Percentiles rank a stretch among this genome's conserved stretches.
These are phyloP conservation scores for Hymenopus coronatus DNA, from an alignment of 2,888 invertebrate species.

Conservation along the genomic window DNA sequence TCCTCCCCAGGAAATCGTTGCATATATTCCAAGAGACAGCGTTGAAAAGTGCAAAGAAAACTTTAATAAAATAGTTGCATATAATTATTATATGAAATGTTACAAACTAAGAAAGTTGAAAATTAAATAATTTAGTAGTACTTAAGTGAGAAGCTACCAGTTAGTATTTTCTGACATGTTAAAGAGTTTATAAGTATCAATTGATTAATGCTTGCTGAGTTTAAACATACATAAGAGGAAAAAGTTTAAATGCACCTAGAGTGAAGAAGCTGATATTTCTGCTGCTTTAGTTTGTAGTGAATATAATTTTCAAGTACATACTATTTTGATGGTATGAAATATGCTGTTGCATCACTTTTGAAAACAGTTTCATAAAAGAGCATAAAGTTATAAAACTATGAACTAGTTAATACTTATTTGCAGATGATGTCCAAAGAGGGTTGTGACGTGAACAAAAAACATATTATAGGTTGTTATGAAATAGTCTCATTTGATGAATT, in stretches of 20 bases:
- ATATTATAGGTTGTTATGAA: not conserved
- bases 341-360: not conserved
- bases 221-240: not conserved
- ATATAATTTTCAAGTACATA: not conserved
- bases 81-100: slow-evolving; percentile 1
- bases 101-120: not conserved
- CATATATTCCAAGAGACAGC: slow-evolving; percentile 2
- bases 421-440: not conserved
- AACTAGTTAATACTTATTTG: not conserved
- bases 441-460: not conserved
- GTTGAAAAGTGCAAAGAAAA: not conserved
- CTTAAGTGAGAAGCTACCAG: not conserved
- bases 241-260: not conserved
- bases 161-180: slow-evolving; percentile 4
- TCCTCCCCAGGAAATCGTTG: not conserved
- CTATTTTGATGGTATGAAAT: not conserved
- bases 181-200: slow-evolving; percentile 3
- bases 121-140: not conserved
- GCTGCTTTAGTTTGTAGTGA: not conserved
- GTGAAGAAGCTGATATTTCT: not conserved
- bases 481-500: not conserved
- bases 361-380: not conserved
- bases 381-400: not conserved
- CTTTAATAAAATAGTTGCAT: not conserved
- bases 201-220: not conserved